phyloP scores from a whole-genome alignment of 2,113 vertebrate species.

The Polyodon spathula region DNA sequence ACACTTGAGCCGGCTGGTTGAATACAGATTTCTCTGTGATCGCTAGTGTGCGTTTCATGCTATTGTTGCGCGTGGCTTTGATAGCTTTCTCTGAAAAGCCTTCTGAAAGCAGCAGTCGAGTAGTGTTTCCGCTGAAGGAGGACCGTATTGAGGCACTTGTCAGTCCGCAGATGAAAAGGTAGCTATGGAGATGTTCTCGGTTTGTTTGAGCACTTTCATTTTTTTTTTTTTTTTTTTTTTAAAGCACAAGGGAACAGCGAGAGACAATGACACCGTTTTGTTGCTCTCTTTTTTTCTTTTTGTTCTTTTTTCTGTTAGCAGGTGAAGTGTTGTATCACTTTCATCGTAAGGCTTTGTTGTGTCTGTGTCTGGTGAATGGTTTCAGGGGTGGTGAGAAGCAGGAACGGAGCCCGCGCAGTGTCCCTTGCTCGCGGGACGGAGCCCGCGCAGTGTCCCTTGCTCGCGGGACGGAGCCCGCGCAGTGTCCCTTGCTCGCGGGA shows the following conservation, averaged over 20 bases:
- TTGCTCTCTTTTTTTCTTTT: slow-evolving; percentile 19
- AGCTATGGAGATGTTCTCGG: slow-evolving; percentile 25
- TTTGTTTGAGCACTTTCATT: slow-evolving; percentile 33
- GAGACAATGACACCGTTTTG: slow-evolving; percentile 11
- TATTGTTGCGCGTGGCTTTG: slow-evolving; percentile 32
- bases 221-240: slow-evolving; percentile 34
- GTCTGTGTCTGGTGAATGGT: too few relatives aligned
- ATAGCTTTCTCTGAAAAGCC: slow-evolving; percentile 43
- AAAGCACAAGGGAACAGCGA: slow-evolving; percentile 30
- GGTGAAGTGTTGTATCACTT: too few relatives aligned
- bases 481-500: too few relatives aligned
- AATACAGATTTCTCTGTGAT: slow-evolving; percentile 1
- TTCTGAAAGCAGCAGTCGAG: slow-evolving; percentile 53
- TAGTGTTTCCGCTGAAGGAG: slow-evolving; percentile 40
- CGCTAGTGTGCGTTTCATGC: slow-evolving; percentile 4
- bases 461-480: too few relatives aligned
- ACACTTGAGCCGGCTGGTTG: neutral
- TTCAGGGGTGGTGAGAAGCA: too few relatives aligned
- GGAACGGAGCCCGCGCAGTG: too few relatives aligned
- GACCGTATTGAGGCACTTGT: slow-evolving; percentile 55
- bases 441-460: too few relatives aligned
- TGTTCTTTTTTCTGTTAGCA: too few relatives aligned
- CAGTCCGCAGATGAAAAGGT: slow-evolving; percentile 57
- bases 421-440: too few relatives aligned
- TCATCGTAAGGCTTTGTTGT: too few relatives aligned